Evolutionary conservation across 2,888 invertebrate species (phyloP), one percentile per base, ranked within the genome.

Genomic region (Thereva unica): DNA sequence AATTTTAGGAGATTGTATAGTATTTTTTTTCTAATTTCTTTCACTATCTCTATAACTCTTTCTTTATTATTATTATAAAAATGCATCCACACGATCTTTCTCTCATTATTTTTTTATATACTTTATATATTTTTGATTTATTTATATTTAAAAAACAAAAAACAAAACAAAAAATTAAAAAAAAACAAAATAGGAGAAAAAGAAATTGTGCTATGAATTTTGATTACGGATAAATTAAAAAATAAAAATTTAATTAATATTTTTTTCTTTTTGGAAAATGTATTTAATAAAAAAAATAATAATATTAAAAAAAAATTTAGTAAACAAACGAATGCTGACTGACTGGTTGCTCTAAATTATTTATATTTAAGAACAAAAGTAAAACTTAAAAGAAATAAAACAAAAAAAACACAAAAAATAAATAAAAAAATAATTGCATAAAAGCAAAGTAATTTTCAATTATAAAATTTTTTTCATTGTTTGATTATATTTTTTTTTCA

Each of bases 281-380:
- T 23, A 23, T 23, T 23, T 23, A 23, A 23, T 23, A 23, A 23
- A 23, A 23, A 23, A 23, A 23, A 23, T n/a, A n/a, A n/a, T n/a
- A n/a, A n/a, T n/a, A 23, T 23, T 23, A 23, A 23, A 23, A 23
- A 23, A 23, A 23, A 23, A 23, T 23, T 23, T 23, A 23, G 23
- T 23, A 23, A 34, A 50, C 23, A 35, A 53, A 38, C 5, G 10
- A 53, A 50, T n/a, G 49, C 50, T 61, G 61, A 61, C 61, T 61
- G 61, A 61, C 49, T 61, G 57, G 23, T 61, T 61, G 50, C 41
- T 50, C 49, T 61, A 23, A 23, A 23, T 23, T 23, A 23, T 23
- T 23, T 61, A 61, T 50, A 50, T 61, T 61, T 61, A 61, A 53
- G 61, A 50, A 61, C 61, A 50, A 61, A 41, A 49, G 40, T 23